A percentile compares a stretch with the other conserved stretches of the same genome.
These are phyloP conservation scores for Antitype chi DNA, from an alignment of 2,888 invertebrate species.

Conservation along the genomic window DNA sequence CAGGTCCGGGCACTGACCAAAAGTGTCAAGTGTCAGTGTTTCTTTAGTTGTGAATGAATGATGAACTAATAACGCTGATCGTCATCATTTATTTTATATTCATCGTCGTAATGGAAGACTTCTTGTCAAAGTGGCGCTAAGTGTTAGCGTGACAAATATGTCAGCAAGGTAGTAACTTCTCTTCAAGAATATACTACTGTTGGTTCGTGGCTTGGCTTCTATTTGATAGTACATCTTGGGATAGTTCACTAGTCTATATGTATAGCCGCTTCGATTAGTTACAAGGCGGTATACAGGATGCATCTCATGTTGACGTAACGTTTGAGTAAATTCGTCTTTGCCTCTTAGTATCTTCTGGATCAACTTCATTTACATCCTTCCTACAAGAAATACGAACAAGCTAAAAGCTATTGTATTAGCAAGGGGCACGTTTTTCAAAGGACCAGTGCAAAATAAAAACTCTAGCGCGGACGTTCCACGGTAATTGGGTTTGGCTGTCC, in stretches of 20 bases:
- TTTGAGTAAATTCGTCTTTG: not conserved
- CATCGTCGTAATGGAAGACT: too few species aligned
- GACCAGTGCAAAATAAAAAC: conserved; percentile 72
- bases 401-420: conserved; percentile 57
- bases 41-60: too few species aligned
- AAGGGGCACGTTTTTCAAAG: conserved; percentile 58
- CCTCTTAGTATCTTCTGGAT: not conserved
- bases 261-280: not conserved
- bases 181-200: not conserved
- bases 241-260: not conserved
- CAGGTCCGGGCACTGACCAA: too few species aligned
- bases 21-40: too few species aligned
- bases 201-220: not conserved
- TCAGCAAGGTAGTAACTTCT: not conserved
- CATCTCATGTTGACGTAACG: too few species aligned
- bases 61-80: too few species aligned
- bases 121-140: too few species aligned
- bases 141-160: not conserved
- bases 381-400: conserved; percentile 41
- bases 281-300: too few species aligned
- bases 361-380: not conserved
- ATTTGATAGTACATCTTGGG: not conserved
- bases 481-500: conserved; percentile 77
- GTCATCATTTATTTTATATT: too few species aligned
- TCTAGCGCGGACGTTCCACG: conserved; percentile 58